phyloP scores from a whole-genome alignment of 35 echinoderm and acorn worm genomes.

The Holothuria glaberrima region DNA sequence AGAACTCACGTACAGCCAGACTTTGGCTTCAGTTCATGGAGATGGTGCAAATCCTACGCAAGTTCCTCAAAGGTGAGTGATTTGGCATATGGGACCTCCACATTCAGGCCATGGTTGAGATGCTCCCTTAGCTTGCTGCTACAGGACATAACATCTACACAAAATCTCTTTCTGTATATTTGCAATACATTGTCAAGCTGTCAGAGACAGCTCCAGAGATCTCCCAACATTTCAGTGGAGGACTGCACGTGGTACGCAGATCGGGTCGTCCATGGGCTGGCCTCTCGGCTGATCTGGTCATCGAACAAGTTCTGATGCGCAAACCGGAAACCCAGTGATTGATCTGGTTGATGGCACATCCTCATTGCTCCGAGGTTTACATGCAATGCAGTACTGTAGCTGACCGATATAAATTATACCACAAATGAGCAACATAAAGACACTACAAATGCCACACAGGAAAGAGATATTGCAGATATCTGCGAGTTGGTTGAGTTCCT shows the following conservation, averaged over 20 bases:
- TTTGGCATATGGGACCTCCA: conserved; percentile 45
- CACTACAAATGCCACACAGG: conserved; percentile 35
- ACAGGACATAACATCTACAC: conserved; percentile 75
- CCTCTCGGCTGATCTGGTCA: conserved; percentile 59
- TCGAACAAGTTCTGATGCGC: conserved; percentile 59
- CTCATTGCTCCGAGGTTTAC: conserved; percentile 32
- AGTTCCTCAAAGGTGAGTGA: conserved; percentile 57
- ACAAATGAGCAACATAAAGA: conserved; percentile 69
- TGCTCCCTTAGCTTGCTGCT: conserved; percentile 83
- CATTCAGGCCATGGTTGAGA: conserved; percentile 57
- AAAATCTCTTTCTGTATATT: conserved; percentile 61
- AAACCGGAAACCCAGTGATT: not conserved
- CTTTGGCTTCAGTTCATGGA: conserved; percentile 74
- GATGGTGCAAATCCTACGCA: conserved; percentile 64
- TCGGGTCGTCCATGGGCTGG: conserved; percentile 35
- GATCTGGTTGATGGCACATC: conserved; percentile 25
- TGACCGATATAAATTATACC: conserved; percentile 27
- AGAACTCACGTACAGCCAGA: conserved; percentile 38
- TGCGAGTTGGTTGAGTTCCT: conserved; percentile 52
- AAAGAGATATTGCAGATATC: conserved; percentile 48
- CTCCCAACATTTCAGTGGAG: conserved; percentile 34
- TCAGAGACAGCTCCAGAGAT: conserved; percentile 62
- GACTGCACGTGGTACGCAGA: conserved; percentile 60
- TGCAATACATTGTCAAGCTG: conserved; percentile 61
- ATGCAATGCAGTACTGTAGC: conserved; percentile 53